Percentiles rank a stretch among this genome's conserved stretches.
Evolutionary conservation across 2,797 vertebrate species (phyloP).

Genomic region (Zonotrichia albicollis): DNA sequence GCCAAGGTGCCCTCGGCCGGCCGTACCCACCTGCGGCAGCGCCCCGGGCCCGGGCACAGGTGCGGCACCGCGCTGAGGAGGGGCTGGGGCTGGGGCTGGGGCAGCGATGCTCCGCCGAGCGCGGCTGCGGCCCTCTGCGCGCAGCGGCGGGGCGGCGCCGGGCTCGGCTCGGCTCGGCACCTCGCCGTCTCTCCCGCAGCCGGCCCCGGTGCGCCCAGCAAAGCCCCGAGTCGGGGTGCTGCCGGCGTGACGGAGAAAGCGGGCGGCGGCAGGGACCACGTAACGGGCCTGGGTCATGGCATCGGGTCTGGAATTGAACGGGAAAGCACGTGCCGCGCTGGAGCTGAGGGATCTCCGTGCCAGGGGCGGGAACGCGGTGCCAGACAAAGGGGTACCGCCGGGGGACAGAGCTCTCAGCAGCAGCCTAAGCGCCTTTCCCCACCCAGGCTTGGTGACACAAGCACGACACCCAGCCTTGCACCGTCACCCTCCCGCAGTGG

Average conservation of each 20-base stretch:
- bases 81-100: not conserved
- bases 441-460: not conserved
- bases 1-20: not conserved
- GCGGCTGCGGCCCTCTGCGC: not conserved
- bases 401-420: not conserved
- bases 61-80: not conserved
- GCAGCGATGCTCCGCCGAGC: not conserved
- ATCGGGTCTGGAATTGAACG: not conserved
- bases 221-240: not conserved
- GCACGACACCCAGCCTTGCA: not conserved
- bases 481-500: not conserved
- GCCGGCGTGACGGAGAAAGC: not conserved
- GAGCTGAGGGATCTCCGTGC: not conserved
- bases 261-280: not conserved
- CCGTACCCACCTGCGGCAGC: not conserved
- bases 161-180: too few species aligned
- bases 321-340: not conserved
- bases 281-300: not conserved
- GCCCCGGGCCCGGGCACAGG: not conserved
- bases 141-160: not conserved
- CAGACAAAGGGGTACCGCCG: not conserved
- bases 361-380: not conserved
- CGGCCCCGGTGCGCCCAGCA: not conserved
- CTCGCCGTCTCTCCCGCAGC: not conserved
- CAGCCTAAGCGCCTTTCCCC: not conserved